phyloP scores from a whole-genome alignment of 1,140 invertebrate genomes.

The Notospermus geniculatus region DNA sequence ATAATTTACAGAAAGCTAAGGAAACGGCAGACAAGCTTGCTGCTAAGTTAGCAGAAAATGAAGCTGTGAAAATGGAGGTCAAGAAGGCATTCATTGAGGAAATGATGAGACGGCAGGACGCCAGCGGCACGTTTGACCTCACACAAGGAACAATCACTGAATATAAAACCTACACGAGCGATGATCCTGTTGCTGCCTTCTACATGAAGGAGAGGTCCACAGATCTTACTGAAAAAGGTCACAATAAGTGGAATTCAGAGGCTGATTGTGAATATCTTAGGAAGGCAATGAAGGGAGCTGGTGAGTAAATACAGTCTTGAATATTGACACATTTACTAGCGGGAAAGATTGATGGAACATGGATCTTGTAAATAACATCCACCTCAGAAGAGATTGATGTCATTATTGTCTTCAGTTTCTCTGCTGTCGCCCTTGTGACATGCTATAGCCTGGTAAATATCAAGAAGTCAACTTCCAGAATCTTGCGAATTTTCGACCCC shows the following conservation, averaged over 20 bases:
- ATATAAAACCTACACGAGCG: constrained; percentile 23
- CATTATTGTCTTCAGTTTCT: too few species aligned
- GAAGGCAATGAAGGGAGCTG: constrained; percentile 32
- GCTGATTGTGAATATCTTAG: constrained; percentile 27
- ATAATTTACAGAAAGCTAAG: background rate
- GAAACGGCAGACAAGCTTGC: background rate
- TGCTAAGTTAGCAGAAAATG: background rate
- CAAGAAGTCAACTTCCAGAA: too few species aligned
- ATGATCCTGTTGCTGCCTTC: constrained; percentile 31
- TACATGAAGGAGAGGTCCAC: constrained; percentile 19
- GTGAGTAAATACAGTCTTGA: constrained; percentile 12
- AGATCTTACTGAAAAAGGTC: constrained; percentile 27
- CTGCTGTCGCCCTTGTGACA: too few species aligned
- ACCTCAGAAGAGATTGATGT: too few species aligned
- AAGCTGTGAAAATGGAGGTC: background rate
- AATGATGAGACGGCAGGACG: constrained; percentile 9
- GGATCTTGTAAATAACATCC: too few species aligned
- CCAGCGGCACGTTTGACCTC: constrained; percentile 38
- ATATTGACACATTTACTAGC: too few species aligned
- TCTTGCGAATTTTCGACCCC: too few species aligned
- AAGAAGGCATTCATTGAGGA: background rate
- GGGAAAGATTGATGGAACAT: too few species aligned
- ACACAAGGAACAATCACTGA: constrained; percentile 43
- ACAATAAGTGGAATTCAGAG: constrained; percentile 34
- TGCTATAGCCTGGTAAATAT: too few species aligned